Evolutionary conservation across 1,140 invertebrate species (phyloP).

Genomic region (Megalonaias nervosa): DNA sequence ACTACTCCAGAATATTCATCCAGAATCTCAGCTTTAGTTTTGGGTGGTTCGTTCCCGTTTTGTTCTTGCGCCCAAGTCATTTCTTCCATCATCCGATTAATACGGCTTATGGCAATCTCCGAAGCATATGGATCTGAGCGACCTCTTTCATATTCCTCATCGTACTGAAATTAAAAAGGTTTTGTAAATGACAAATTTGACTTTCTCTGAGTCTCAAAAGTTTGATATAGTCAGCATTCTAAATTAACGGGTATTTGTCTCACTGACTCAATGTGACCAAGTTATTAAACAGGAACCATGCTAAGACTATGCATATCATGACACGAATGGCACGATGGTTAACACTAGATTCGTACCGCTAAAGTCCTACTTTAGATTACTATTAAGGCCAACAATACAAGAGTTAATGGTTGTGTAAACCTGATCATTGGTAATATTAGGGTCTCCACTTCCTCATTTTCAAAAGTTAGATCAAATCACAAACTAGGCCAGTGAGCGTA

Average conservation of each 20-base stretch:
- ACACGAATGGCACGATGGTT: too few relatives aligned
- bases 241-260: neutral
- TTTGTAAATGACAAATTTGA: constrained; percentile 3
- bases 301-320: neutral
- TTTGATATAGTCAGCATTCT: neutral
- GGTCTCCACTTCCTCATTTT: too few relatives aligned
- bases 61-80: constrained; percentile 15
- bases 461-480: too few relatives aligned
- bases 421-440: too few relatives aligned
- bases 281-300: neutral
- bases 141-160: constrained; percentile 1
- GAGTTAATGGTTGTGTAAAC: too few relatives aligned
- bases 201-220: neutral
- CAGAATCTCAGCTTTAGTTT: constrained; percentile 20
- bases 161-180: neutral
- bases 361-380: too few relatives aligned
- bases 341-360: too few relatives aligned
- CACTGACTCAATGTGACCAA: neutral
- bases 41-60: constrained; percentile 4
- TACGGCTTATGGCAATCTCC: constrained; percentile 8
- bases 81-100: constrained; percentile 20
- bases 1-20: constrained; percentile 15
- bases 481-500: too few relatives aligned
- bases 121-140: neutral
- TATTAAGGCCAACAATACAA: too few relatives aligned